These are phyloP conservation scores for Brienomyrus longianalis DNA, from an alignment of 2,113 vertebrate species.

Conservation along the genomic window DNA sequence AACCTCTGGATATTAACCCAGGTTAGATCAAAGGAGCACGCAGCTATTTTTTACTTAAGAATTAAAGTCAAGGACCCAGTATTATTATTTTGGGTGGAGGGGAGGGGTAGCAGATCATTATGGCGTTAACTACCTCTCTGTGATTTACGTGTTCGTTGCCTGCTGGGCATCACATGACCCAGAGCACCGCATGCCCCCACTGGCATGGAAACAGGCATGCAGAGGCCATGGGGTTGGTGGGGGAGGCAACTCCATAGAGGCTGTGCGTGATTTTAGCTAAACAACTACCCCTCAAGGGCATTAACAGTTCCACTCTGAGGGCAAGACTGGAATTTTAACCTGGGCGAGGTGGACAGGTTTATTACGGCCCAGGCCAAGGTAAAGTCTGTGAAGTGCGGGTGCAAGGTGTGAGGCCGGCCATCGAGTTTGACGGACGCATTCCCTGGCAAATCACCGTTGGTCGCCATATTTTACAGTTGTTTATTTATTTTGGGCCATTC, in stretches of 20 bases:
- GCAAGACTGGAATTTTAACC: not conserved
- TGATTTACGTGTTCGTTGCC: constrained; percentile 18
- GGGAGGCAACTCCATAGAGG: not conserved
- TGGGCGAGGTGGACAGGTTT: not conserved
- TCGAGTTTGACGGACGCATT: not conserved
- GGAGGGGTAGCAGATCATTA: constrained; percentile 5
- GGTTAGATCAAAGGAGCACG: constrained; percentile 12
- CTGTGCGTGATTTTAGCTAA: not conserved
- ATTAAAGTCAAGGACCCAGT: constrained; percentile 14
- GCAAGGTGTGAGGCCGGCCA: not conserved
- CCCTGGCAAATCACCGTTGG: not conserved
- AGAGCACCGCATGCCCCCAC: not conserved
- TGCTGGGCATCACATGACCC: not conserved
- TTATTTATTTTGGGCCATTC: not conserved
- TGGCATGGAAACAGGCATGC: not conserved
- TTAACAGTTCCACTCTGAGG: not conserved
- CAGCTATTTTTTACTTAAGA: constrained; percentile 8
- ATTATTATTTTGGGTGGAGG: not conserved
- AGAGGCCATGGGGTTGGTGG: not conserved
- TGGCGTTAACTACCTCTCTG: not conserved
- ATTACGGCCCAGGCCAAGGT: not conserved
- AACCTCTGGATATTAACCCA: constrained; percentile 14
- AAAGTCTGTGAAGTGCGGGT: not conserved
- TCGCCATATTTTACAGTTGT: not conserved
- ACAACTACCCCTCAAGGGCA: not conserved